These are phyloP conservation scores for Verasper variegatus DNA, from an alignment of 2,113 vertebrate genomes.

Conservation along the genomic window DNA sequence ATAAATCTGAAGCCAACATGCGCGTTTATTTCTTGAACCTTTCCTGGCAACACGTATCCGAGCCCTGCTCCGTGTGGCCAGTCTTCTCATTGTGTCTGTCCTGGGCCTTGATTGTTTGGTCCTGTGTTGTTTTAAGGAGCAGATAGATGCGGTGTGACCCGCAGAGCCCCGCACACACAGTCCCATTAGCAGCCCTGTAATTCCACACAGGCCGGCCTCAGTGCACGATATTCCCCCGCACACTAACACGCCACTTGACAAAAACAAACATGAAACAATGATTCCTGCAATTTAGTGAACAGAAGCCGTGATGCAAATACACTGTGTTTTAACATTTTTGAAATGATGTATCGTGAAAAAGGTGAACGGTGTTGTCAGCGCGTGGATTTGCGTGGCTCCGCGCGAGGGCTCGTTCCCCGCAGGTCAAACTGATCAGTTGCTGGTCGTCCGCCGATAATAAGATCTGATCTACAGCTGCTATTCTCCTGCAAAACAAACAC, in stretches of 20 bases:
- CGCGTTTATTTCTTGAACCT: too few relatives aligned
- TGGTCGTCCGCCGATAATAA: not conserved
- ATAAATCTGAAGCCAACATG: not conserved
- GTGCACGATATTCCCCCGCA: not conserved
- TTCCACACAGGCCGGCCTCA: conserved; percentile 36
- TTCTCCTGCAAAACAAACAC: not conserved
- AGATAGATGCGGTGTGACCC: conserved; percentile 29
- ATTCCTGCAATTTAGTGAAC: not conserved
- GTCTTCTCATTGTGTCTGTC: not conserved
- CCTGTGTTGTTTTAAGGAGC: not conserved
- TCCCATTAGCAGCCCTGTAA: conserved; percentile 36
- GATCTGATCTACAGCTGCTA: not conserved
- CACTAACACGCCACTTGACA: conserved; percentile 3
- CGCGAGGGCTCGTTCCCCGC: not conserved
- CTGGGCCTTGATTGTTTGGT: not conserved
- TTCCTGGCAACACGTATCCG: too few relatives aligned
- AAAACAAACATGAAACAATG: not conserved
- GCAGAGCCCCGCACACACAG: not conserved
- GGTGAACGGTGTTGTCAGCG: not conserved
- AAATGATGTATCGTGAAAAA: not conserved
- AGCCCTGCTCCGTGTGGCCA: conserved; percentile 3
- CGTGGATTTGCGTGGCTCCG: not conserved
- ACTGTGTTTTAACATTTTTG: not conserved
- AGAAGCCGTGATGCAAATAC: not conserved
- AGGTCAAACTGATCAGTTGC: not conserved